These are phyloP conservation scores for Dicaeum eximium DNA, from an alignment of 2,113 vertebrate species.

Conservation along the genomic window DNA sequence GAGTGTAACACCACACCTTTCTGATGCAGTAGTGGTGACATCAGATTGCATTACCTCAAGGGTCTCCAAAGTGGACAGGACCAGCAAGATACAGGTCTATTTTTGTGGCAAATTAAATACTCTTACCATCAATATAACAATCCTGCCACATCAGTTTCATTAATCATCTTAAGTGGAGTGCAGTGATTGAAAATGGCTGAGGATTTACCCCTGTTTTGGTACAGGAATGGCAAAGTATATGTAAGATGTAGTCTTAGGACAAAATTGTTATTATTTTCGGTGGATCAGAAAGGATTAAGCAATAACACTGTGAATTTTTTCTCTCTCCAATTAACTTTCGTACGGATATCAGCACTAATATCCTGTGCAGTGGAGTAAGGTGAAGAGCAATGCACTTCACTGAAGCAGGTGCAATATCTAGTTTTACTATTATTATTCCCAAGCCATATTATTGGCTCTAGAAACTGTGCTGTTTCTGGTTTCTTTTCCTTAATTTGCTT, in stretches of 20 bases:
- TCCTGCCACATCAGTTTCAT: not conserved
- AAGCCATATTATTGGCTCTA: not conserved
- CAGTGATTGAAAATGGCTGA: not conserved
- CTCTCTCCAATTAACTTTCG: not conserved
- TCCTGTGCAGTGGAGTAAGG: not conserved
- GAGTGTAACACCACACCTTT: not conserved
- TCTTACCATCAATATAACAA: not conserved
- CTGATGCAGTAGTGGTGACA: not conserved
- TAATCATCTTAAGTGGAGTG: not conserved
- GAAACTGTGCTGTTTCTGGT: not conserved
- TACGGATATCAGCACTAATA: not conserved
- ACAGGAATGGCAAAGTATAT: not conserved
- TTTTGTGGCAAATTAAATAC: not conserved
- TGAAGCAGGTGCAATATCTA: not conserved
- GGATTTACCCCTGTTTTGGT: not conserved
- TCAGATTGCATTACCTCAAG: not conserved
- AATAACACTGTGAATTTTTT: not conserved
- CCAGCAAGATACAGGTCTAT: not conserved
- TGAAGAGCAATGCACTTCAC: not conserved
- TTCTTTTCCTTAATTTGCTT: not conserved
- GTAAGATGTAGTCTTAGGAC: not conserved
- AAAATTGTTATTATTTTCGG: not conserved
- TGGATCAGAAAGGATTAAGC: not conserved
- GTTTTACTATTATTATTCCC: not conserved
- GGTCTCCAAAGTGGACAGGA: not conserved